These are phyloP conservation scores for Helicolenus hilgendorfi DNA, from an alignment of 2,797 vertebrate species.

Conservation along the genomic window DNA sequence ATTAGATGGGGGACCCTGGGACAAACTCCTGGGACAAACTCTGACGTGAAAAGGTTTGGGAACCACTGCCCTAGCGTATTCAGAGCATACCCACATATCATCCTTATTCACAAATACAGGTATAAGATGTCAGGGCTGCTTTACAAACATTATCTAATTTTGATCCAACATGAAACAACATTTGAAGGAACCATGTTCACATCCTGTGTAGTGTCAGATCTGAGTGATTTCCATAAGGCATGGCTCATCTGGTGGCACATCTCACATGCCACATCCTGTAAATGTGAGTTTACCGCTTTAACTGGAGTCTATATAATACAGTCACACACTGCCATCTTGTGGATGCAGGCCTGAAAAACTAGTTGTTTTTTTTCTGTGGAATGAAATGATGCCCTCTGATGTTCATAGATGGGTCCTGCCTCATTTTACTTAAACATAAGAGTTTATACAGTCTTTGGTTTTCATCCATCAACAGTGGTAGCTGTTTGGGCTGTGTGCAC, in stretches of 20 bases:
- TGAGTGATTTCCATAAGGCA: neutral
- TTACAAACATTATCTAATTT: neutral
- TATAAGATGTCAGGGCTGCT: neutral
- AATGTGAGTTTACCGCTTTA: neutral
- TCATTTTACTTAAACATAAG: neutral
- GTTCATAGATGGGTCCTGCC: neutral
- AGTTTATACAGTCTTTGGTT: neutral
- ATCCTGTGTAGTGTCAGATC: neutral
- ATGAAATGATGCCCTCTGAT: conserved; percentile 26
- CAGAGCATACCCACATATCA: neutral
- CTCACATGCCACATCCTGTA: conserved; percentile 13
- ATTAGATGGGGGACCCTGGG: no score
- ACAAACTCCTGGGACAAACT: no score
- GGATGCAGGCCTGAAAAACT: neutral
- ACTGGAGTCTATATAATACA: neutral
- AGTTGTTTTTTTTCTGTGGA: neutral
- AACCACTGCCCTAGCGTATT: neutral
- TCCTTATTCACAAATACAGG: neutral
- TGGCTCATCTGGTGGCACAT: conserved; percentile 33
- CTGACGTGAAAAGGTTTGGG: neutral
- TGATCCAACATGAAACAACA: neutral
- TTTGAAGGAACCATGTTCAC: neutral
- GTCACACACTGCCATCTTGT: conserved; percentile 65
- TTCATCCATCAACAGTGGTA: no score
- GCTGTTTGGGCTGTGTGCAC: neutral